A percentile compares a stretch with the other conserved stretches of the same genome.
Evolutionary conservation across 2,797 vertebrate genomes (phyloP).

Genomic region (Pantherophis vulpinus): DNA sequence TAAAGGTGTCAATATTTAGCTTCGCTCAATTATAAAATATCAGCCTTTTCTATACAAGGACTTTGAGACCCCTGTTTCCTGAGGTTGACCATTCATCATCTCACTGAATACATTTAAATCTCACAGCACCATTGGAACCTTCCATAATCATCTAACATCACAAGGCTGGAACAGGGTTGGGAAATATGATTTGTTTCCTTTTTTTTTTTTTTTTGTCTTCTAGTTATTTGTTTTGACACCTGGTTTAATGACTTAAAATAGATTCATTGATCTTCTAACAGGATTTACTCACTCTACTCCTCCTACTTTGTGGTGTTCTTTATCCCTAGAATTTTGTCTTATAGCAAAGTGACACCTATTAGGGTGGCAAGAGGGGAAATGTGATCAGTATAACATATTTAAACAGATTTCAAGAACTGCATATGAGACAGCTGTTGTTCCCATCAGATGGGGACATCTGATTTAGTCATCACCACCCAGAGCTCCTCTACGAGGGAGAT

Average conservation of each 20-base stretch:
- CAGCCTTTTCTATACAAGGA: neutral
- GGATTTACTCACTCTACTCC: neutral
- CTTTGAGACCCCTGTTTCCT: neutral
- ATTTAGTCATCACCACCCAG: neutral
- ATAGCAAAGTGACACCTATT: neutral
- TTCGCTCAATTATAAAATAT: no score
- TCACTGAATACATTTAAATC: neutral
- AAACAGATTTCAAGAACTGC: neutral
- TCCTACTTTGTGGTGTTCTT: neutral
- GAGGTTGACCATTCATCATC: neutral
- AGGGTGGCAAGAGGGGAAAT: neutral
- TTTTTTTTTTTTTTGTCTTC: neutral
- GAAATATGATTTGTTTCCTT: neutral
- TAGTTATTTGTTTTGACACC: neutral
- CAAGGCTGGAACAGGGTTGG: neutral
- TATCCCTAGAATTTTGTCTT: no score
- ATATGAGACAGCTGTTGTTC: neutral
- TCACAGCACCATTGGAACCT: neutral
- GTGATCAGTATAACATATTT: neutral
- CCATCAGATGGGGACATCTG: neutral
- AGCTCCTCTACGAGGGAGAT: no score
- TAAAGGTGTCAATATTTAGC: neutral
- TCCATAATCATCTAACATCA: neutral
- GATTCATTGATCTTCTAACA: neutral
- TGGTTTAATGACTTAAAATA: neutral